Evolutionary conservation across 35 echinoderm and acorn worm species (phyloP), one percentile per base, ranked within the genome.

Genomic region (Chiridota heheva): DNA sequence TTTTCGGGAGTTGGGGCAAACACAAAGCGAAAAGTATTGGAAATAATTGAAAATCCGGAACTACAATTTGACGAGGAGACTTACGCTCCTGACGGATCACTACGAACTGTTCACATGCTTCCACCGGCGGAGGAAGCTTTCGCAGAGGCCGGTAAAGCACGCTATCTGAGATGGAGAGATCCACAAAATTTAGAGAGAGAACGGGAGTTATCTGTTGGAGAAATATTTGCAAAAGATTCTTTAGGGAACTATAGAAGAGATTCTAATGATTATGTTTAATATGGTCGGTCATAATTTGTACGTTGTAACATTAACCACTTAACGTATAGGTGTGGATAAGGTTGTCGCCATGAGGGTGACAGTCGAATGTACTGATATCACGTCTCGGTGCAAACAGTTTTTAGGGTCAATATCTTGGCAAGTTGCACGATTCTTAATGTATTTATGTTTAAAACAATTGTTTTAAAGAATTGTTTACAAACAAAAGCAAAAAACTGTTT

Each of bases 41-140:
- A 91, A 44, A 91, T 91, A 16, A 78, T 85, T n/a, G 81, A 84
- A 37, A 91, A 91, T 60, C 88, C 88, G 8, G 88, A 86, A 20
- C 70, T 87, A 7, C 65, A 81, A 63, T 96, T 96, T 45, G 88
- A 96, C 58, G 87, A 96, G 36, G 49, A 90, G 4, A 86, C 35
- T 40, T 96, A 90, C 55, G 93, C 93, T 15, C 93, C 93, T 20
- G 93, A 96, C 59, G 93, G 93, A 15, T 70, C 71, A 34, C 8
- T 96, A 36, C 73, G 93, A 42, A 96, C 93, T n/a, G 60, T 96
- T 26, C 93, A 96, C 70, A 76, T 96, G 78, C 51, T 96, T 4
- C 93, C 93, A 7, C 66, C 77, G 46, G 10, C 70, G 0, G 84
- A 86, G 0, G 82, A 91, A 0, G 73, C 83, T 12, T 96, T 87